Evolutionary conservation across 2,113 vertebrate genomes (phyloP), one percentile per base, ranked within the genome.

Genomic region (Chrysemys picta): DNA sequence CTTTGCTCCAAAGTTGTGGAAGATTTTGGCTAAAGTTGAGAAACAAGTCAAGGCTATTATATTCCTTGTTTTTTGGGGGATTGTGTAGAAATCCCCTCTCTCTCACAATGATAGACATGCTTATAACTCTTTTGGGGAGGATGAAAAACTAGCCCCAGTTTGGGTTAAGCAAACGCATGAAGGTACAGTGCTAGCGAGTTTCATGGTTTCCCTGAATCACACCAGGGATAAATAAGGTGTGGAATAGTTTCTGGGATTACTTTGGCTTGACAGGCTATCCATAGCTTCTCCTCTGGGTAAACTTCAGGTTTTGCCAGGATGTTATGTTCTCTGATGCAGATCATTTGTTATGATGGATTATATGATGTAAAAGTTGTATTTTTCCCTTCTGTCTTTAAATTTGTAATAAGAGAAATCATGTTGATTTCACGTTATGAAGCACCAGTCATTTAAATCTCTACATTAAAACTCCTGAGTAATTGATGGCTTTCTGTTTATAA

Each of bases 321-420:
- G 88, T 94, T 96, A 93, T 87, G 88, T 92, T 92, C 96, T 92
- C 92, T 89, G 89, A 96, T 88, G 91, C 94, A 94, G 85, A 96
- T 94, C 92, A 93, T 94, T 97, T 97, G 91, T 96, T 80, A 88
- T 69, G 45, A 91, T 93, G 87, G 95, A 89, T 88, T 91, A 45
- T 83, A 90, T 94, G 95, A 94, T 90, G 85, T 89, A 92, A 83
- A 94, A 94, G 31, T 90, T 89, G 72, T 54, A 82, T 93, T 96
- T 93, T 93, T 76, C 89, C 87, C 87, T 86, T 96, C 91, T 94
- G 93, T 75, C 96, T 95, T 93, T 86, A 80, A 59, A 81, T 89
- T 96, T 0, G 0, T 91, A 93, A 59, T 49, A 76, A 3, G 72
- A 93, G 78, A 93, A 80, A 94, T 80, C 38, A 79, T 11, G 49